Conservation (phyloP, 2,113 vertebrate species). For the Ctenomys sociabilis region DNA sequence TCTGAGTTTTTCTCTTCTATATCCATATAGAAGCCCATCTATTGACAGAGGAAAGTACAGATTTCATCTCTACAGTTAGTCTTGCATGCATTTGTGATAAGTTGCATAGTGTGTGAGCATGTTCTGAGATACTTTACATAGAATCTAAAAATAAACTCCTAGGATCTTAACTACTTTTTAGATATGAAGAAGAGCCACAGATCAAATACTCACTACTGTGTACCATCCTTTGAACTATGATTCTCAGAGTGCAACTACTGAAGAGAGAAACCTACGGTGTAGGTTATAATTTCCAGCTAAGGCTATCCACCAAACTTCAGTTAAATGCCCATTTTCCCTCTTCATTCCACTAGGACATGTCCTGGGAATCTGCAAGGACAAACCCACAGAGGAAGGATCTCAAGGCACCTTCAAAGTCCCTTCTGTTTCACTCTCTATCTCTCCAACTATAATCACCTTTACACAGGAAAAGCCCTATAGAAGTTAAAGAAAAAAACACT, state of each 20-base stretch:
- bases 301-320: background rate
- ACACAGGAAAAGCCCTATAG: background rate
- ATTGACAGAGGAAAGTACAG: background rate
- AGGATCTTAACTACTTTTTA: background rate
- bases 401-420: background rate
- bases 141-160: background rate
- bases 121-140: conserved; percentile 10
- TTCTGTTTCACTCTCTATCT: background rate
- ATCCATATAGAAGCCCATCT: background rate
- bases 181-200: background rate
- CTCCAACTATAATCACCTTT: background rate
- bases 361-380: background rate
- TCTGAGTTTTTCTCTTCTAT: background rate
- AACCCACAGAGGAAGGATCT: background rate
- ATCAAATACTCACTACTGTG: background rate
- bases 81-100: background rate
- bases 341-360: background rate
- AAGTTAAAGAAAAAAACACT: background rate
- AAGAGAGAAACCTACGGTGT: background rate
- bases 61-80: background rate
- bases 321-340: background rate
- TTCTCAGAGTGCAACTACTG: background rate
- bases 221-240: background rate
- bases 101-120: background rate
- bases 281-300: background rate